Base-by-base conservation (phyloP, 1,140 invertebrate genomes). In the Euura lappo region DNA sequence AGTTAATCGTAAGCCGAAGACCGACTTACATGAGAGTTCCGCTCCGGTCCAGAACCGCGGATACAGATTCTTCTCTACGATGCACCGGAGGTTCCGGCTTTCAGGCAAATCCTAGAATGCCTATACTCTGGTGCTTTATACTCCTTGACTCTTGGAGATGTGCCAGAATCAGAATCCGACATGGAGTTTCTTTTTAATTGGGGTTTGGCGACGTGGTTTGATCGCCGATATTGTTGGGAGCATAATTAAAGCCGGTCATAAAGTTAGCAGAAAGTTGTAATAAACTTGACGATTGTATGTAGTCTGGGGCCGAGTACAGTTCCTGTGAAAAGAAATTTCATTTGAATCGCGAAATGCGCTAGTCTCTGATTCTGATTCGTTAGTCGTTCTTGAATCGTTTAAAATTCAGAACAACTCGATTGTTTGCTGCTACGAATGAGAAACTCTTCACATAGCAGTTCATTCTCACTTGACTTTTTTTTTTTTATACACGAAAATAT, bases 1-100 rank as follows among this genome's bases (percentile, higher is more conserved):
- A 60, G 51, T 60, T 60, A 60, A 60, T 60, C 51, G 51, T 60
- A 60, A 60, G 51, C 51, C 51, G 51, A 60, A 60, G 51, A 60
- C 51, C 51, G 51, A 11, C 51, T 60, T 60, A 60, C 51, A 60
- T 60, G 51, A 60, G 51, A 60, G 51, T 60, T 60, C 51, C 13
- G 3, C 13, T n/a, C 51, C 51, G 51, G 4, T 60, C 51, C 51
- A 60, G 51, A 60, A 60, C 51, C 51, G 13, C 51, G 51, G 51
- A 60, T 60, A 60, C 13, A 60, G 51, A 60, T 60, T 60, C 51
- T n/a, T 60, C 13, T 60, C 51, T 28, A 28, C 28, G 28, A 28
- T 28, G 28, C 28, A 28, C 28, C 28, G 28, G 28, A 28, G 28
- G 28, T 28, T 28, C 28, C 28, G 28, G 28, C 28, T 28, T 28